Conservation (phyloP, 2,888 invertebrate species). For the Athalia rosae region DNA sequence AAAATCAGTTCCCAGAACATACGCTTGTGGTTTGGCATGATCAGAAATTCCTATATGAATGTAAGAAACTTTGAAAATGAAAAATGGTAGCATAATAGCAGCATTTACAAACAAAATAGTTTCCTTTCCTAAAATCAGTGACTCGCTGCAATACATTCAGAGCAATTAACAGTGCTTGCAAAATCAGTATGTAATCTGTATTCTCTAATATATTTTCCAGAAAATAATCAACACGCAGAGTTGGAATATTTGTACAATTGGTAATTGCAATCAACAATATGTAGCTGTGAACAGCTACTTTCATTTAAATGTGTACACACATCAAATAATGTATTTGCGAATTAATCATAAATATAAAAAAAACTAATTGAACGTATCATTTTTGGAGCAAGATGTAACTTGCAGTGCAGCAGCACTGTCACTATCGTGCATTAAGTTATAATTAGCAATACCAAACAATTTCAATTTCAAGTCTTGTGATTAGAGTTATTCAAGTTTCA, state of each 20-base stretch:
- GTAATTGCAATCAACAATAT: background rate
- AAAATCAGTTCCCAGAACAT: constrained; percentile 9
- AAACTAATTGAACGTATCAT: background rate
- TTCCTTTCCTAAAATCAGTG: background rate
- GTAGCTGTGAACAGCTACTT: background rate
- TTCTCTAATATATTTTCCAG: constrained; percentile 1
- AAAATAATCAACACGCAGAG: background rate
- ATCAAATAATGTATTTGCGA: background rate
- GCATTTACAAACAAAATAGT: background rate
- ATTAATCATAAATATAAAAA: background rate
- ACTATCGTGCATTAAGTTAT: too few species aligned
- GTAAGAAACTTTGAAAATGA: background rate
- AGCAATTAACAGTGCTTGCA: background rate
- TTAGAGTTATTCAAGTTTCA: too few species aligned
- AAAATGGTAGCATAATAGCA: background rate
- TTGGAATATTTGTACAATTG: background rate
- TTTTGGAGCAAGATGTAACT: background rate
- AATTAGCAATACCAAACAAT: too few species aligned
- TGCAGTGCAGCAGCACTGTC: too few species aligned
- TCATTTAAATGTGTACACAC: background rate
- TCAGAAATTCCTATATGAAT: background rate
- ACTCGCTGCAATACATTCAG: background rate
- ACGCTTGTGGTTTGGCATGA: background rate
- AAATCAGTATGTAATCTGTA: background rate
- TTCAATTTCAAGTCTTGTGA: too few species aligned